Evolutionary conservation across 2,797 vertebrate genomes (phyloP).

Genomic region (Lepilemur septentrionalis): DNA sequence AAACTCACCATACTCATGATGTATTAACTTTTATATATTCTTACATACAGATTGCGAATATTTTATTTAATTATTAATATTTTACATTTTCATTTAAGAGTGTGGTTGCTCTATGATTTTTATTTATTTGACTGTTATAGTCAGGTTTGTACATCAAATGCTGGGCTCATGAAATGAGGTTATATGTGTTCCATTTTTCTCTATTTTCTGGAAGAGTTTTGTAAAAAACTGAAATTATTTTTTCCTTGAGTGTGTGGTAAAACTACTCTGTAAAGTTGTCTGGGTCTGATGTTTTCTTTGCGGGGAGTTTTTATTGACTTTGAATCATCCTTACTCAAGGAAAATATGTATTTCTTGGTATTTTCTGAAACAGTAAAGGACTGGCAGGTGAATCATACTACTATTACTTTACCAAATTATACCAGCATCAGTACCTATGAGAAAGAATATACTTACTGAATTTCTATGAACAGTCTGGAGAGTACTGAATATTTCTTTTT

Average conservation of each 20-base stretch:
- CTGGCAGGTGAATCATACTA: constrained; percentile 65
- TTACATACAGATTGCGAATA: background rate
- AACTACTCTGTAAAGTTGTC: constrained; percentile 41
- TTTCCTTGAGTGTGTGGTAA: constrained; percentile 29
- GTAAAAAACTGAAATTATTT: background rate
- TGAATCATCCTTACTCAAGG: constrained; percentile 66
- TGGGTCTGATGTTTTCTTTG: constrained; percentile 60
- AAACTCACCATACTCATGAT: background rate
- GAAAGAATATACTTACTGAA: constrained; percentile 1
- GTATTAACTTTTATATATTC: background rate
- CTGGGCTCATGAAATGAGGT: background rate
- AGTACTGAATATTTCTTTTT: background rate
- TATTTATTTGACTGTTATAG: constrained; percentile 9
- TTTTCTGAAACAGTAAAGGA: constrained; percentile 54
- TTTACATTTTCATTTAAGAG: background rate
- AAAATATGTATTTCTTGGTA: constrained; percentile 54
- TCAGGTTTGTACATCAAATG: constrained; percentile 27
- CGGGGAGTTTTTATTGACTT: constrained; percentile 62
- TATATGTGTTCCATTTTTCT: background rate
- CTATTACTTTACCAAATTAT: constrained; percentile 48
- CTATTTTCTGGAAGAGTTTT: constrained; percentile 1
- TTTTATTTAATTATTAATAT: constrained; percentile 40
- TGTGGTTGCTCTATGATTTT: background rate
- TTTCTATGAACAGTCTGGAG: background rate
- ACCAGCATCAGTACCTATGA: background rate